These are phyloP conservation scores for Xestoiulus laeticollis DNA, from an alignment of 2,888 invertebrate species.

Conservation along the genomic window DNA sequence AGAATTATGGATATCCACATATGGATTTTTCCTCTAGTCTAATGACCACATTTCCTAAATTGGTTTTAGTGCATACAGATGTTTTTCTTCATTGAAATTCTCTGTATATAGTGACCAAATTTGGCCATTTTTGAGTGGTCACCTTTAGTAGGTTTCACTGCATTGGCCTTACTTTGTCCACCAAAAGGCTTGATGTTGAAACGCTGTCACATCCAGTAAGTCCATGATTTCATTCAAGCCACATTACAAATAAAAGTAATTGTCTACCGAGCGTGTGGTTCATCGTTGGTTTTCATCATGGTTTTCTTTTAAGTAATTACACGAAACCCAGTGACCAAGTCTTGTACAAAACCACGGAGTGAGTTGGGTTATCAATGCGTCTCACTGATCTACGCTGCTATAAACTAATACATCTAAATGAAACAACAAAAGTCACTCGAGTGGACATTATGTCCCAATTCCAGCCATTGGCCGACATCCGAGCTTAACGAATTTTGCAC, in stretches of 20 bases:
- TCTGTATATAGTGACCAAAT: too few species aligned
- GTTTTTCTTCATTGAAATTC: too few species aligned
- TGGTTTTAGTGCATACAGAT: too few species aligned
- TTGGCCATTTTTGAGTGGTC: too few species aligned
- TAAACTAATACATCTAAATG: not conserved
- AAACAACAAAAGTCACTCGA: not conserved
- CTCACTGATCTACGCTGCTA: not conserved
- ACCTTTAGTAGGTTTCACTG: too few species aligned
- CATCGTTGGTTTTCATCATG: not conserved
- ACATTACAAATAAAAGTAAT: not conserved
- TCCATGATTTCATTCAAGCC: not conserved
- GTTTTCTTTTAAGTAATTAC: not conserved
- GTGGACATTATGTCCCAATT: not conserved
- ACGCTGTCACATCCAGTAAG: too few species aligned
- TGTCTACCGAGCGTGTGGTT: not conserved
- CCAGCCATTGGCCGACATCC: not conserved
- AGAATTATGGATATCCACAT: too few species aligned
- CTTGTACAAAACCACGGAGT: not conserved
- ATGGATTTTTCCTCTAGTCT: too few species aligned
- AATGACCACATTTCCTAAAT: too few species aligned
- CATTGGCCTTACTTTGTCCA: too few species aligned
- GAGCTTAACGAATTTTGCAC: slow-evolving; percentile 37
- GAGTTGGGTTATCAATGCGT: not conserved
- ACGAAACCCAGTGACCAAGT: not conserved
- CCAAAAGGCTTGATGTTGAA: too few species aligned